Evolutionary conservation across 2,888 invertebrate species (phyloP).

Genomic region (Cordilura impudica): DNA sequence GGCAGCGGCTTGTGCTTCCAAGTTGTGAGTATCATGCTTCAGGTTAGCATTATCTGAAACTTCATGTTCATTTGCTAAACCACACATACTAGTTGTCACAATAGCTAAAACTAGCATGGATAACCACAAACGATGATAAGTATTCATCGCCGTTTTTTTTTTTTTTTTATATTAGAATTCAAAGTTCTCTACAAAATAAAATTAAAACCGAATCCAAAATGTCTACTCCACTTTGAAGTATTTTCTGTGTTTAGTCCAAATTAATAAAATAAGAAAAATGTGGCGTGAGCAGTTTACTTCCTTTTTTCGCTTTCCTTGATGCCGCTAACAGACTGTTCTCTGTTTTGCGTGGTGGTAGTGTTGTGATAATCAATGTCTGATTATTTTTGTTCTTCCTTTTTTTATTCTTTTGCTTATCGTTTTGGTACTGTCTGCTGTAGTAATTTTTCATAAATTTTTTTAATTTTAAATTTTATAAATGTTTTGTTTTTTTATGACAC

Average conservation of each 20-base stretch:
- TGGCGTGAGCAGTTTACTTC: constrained; percentile 39
- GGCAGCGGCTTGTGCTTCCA: constrained; percentile 35
- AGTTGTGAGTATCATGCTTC: constrained; percentile 21
- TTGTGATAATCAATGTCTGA: constrained; percentile 58
- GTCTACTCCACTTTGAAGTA: constrained; percentile 12
- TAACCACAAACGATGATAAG: constrained; percentile 52
- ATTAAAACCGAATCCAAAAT: constrained; percentile 25
- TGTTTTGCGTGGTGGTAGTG: constrained; percentile 27
- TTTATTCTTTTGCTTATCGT: constrained; percentile 24
- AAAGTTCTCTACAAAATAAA: constrained; percentile 12
- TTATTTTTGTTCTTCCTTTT: constrained; percentile 24
- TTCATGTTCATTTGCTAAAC: constrained; percentile 52
- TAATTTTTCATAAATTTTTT: constrained; percentile 20
- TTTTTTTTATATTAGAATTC: too few relatives aligned
- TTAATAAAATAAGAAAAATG: constrained; percentile 31
- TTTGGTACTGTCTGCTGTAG: constrained; percentile 15
- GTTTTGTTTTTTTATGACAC: constrained; percentile 35
- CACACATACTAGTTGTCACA: constrained; percentile 42
- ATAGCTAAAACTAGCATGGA: constrained; percentile 52
- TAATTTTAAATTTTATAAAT: constrained; percentile 16
- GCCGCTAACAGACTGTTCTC: constrained; percentile 21
- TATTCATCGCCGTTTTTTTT: constrained; percentile 47
- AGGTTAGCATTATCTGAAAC: constrained; percentile 38
- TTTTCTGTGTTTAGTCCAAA: constrained; percentile 7
- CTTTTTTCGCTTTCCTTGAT: constrained; percentile 43